Evolutionary conservation across 2,113 vertebrate species (phyloP).

Genomic region (Connochaetes taurinus): DNA sequence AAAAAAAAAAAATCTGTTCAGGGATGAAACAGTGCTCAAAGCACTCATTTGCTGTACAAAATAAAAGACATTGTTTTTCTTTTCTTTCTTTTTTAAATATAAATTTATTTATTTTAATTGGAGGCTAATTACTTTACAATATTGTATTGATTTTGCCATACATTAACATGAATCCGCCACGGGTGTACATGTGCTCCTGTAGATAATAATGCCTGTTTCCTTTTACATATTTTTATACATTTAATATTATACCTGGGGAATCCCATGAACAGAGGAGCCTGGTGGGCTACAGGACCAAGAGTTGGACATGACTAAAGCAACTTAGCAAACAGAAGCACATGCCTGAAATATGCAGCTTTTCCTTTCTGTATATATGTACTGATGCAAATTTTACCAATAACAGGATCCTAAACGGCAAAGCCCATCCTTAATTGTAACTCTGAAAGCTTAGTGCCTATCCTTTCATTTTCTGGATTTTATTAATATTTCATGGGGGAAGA

Average conservation of each 20-base stretch:
- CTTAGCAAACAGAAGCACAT: background rate
- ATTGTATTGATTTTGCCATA: background rate
- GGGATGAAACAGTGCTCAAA: background rate
- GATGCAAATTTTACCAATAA: background rate
- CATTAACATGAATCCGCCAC: background rate
- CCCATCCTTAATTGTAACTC: background rate
- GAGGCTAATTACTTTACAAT: background rate
- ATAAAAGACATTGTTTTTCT: background rate
- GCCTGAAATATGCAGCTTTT: background rate
- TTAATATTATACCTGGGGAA: background rate
- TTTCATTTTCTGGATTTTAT: background rate
- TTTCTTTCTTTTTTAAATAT: background rate
- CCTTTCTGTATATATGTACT: background rate
- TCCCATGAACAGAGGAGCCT: background rate
- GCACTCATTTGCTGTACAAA: background rate
- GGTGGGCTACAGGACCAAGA: background rate
- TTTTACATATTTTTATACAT: background rate
- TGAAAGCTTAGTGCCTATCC: background rate
- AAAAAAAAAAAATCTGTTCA: background rate
- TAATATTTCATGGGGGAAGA: background rate
- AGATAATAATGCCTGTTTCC: background rate
- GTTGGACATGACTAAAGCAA: background rate
- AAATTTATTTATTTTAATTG: background rate
- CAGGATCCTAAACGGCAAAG: background rate
- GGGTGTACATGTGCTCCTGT: background rate